Evolutionary conservation across 2,113 vertebrate species (phyloP).

Genomic region (Dipodomys merriami): DNA sequence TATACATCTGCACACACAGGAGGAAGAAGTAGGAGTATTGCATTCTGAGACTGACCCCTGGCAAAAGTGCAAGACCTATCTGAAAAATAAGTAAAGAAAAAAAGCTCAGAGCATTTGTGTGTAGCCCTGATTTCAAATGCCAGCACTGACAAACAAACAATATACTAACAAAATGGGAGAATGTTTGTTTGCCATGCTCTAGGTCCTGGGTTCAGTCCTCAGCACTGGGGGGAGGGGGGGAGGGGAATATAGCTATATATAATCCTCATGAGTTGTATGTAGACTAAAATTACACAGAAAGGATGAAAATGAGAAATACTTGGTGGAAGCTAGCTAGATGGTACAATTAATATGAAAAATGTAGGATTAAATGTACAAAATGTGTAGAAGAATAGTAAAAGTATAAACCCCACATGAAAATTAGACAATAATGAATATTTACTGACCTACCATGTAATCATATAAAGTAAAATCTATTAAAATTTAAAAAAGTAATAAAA

Average conservation of each 20-base stretch:
- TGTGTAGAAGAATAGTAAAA: background rate
- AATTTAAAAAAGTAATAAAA: slow-evolving; percentile 35
- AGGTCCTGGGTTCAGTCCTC: background rate
- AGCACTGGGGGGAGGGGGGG: background rate
- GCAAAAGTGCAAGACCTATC: too few species aligned
- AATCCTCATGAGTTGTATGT: background rate
- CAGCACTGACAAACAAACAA: too few species aligned
- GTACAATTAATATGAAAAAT: slow-evolving; percentile 27
- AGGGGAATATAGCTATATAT: background rate
- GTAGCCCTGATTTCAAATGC: too few species aligned
- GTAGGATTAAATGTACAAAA: slow-evolving; percentile 40
- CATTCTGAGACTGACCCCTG: too few species aligned
- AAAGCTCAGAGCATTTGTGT: background rate
- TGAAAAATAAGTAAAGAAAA: too few species aligned
- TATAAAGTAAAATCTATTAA: slow-evolving; percentile 29
- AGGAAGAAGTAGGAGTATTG: too few species aligned
- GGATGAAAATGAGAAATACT: background rate
- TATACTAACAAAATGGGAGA: background rate
- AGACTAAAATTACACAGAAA: background rate
- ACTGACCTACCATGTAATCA: slow-evolving; percentile 13
- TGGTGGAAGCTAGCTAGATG: slow-evolving; percentile 8
- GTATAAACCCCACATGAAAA: slow-evolving; percentile 8
- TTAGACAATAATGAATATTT: background rate
- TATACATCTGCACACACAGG: too few species aligned
- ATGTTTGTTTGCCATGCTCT: background rate